Conservation (phyloP, 2,113 vertebrate species). For the Thunnus maccoyii region DNA sequence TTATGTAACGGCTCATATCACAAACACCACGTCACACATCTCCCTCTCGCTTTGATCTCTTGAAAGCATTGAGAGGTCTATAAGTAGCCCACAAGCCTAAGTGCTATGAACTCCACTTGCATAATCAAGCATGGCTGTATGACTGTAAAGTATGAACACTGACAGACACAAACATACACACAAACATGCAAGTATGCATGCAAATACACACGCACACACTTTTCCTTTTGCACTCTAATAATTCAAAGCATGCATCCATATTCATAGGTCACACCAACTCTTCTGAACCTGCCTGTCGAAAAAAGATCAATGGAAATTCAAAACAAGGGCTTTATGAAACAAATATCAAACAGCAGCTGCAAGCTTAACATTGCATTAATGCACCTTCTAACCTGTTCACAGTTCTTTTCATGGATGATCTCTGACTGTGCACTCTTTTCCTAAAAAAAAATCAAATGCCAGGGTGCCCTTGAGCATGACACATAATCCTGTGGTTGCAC, state of each 20-base stretch:
- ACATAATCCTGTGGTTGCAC: constrained; percentile 53
- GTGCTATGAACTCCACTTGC: constrained; percentile 70
- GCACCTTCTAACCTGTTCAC: constrained; percentile 9
- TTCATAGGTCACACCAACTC: constrained; percentile 68
- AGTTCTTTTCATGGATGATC: constrained; percentile 7
- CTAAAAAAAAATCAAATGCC: constrained; percentile 15
- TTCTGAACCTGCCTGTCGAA: constrained; percentile 63
- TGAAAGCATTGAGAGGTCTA: constrained; percentile 49
- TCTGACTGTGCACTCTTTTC: constrained; percentile 16
- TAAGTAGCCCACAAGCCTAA: constrained; percentile 68
- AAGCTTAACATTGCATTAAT: constrained; percentile 26
- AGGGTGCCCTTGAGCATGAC: constrained; percentile 50
- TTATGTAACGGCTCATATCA: constrained; percentile 56
- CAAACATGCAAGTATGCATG: constrained; percentile 9
- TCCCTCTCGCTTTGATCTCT: constrained; percentile 65
- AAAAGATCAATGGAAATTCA: constrained; percentile 72
- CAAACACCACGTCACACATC: constrained; percentile 47
- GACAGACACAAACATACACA: constrained; percentile 49
- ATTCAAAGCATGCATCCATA: constrained; percentile 77
- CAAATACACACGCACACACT: constrained; percentile 25
- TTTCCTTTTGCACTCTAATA: constrained; percentile 47
- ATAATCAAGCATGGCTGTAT: constrained; percentile 64
- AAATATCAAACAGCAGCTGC: constrained; percentile 64
- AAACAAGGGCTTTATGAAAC: constrained; percentile 60
- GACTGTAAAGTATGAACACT: constrained; percentile 57